phyloP scores from a whole-genome alignment of 1,140 invertebrate genomes.

The Brachionus sp. region DNA sequence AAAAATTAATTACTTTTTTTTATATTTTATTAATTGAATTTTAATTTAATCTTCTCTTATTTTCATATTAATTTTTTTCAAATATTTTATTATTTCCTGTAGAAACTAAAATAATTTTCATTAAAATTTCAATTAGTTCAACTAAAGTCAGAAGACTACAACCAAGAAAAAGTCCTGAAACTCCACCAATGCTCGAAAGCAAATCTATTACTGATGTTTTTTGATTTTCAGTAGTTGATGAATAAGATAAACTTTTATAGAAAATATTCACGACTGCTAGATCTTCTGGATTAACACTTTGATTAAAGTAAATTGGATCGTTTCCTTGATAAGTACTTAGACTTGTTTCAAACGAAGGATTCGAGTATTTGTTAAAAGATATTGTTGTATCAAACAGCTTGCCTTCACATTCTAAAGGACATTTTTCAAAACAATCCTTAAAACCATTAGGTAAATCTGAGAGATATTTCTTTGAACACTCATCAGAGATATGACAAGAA shows the following conservation, averaged over 20 bases:
- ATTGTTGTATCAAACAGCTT: background rate
- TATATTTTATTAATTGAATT: background rate
- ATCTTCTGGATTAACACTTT: background rate
- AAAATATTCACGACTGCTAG: background rate
- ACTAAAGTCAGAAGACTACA: background rate
- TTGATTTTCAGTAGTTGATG: background rate
- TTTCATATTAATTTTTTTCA: background rate
- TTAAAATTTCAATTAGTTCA: slow-evolving; percentile 11
- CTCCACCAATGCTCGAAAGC: background rate
- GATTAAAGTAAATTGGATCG: background rate
- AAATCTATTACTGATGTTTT: background rate
- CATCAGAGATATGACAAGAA: background rate
- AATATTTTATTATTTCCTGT: background rate
- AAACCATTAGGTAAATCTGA: too few species aligned
- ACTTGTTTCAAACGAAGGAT: background rate
- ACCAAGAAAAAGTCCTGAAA: background rate
- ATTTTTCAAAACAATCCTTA: background rate
- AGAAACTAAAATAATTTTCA: background rate
- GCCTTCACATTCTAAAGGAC: background rate
- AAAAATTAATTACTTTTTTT: too few species aligned
- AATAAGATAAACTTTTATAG: background rate
- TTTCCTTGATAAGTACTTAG: background rate
- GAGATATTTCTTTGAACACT: background rate
- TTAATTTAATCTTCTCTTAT: background rate
- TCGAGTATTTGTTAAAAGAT: background rate